Evolutionary conservation across 2,888 invertebrate genomes (phyloP).

Genomic region (Nomada fucata): DNA sequence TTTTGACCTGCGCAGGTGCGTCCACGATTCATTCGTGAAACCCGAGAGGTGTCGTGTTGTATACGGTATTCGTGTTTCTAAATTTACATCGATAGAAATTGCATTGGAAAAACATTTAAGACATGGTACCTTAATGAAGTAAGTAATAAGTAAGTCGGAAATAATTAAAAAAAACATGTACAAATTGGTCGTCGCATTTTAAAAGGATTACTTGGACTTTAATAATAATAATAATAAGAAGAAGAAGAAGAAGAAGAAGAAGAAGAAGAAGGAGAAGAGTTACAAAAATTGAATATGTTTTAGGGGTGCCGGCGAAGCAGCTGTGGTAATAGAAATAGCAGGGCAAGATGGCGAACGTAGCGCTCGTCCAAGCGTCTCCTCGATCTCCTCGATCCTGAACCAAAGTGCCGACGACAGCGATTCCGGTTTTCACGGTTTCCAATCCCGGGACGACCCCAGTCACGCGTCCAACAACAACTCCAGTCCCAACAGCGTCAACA

Average conservation of each 20-base stretch:
- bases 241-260: neutral
- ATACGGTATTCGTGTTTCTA: too few relatives aligned
- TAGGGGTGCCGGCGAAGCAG: constrained; percentile 73
- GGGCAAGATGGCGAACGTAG: constrained; percentile 78
- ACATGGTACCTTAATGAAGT: too few relatives aligned
- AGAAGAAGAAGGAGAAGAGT: neutral
- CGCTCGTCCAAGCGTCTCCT: constrained; percentile 82
- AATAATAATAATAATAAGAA: neutral
- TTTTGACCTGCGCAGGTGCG: too few relatives aligned
- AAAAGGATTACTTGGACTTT: too few relatives aligned
- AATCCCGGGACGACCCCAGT: constrained; percentile 80
- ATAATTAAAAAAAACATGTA: too few relatives aligned
- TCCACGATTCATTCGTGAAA: too few relatives aligned
- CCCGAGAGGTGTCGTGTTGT: too few relatives aligned
- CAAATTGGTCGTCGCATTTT: too few relatives aligned
- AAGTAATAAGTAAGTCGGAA: too few relatives aligned
- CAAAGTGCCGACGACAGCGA: constrained; percentile 84
- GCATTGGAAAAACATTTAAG: too few relatives aligned
- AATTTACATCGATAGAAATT: too few relatives aligned
- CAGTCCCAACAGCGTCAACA: constrained; percentile 80
- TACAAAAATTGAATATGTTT: constrained; percentile 18
- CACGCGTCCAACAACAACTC: constrained; percentile 82
- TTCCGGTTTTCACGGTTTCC: constrained; percentile 83
- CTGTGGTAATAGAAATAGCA: constrained; percentile 73
- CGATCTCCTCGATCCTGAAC: constrained; percentile 81